A percentile compares a stretch with the other conserved stretches of the same genome.
Evolutionary conservation across 2,888 invertebrate species (phyloP).

Genomic region (Coremacera marginata): DNA sequence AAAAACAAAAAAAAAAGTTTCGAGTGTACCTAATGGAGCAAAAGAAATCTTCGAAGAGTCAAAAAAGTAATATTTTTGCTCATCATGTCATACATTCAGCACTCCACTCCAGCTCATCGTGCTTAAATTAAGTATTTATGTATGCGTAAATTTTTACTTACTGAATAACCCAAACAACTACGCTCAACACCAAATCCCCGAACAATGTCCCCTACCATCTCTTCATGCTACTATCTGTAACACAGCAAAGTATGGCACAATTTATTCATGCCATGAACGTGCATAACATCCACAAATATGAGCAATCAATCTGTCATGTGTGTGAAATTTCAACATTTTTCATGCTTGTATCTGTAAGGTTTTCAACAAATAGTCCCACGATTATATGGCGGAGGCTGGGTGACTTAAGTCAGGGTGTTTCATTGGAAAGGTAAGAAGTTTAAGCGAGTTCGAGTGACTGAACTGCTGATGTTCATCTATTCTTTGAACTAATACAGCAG

Average conservation of each 20-base stretch:
- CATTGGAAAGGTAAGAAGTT: not conserved
- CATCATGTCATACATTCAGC: not conserved
- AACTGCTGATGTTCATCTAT: not conserved
- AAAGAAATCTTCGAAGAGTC: too few relatives aligned
- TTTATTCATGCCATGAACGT: constrained; percentile 39
- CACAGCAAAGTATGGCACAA: constrained; percentile 1
- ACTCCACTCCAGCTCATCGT: not conserved
- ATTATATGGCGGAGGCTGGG: not conserved
- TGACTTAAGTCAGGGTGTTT: not conserved
- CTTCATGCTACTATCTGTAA: too few relatives aligned
- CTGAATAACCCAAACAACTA: too few relatives aligned
- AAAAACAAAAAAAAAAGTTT: too few relatives aligned
- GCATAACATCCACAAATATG: constrained; percentile 41
- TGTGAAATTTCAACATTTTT: constrained; percentile 20
- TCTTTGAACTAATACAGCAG: not conserved
- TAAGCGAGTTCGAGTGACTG: not conserved
- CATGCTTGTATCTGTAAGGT: constrained; percentile 4
- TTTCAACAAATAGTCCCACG: not conserved
- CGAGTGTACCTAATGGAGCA: too few relatives aligned
- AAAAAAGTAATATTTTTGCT: not conserved
- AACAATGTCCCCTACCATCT: too few relatives aligned
- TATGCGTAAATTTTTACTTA: too few relatives aligned
- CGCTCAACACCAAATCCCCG: too few relatives aligned
- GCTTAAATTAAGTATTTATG: not conserved
- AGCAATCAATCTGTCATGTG: constrained; percentile 43